Evolutionary conservation across 1,140 invertebrate species (phyloP), one percentile per base, ranked within the genome.

Genomic region (Solen grandis): DNA sequence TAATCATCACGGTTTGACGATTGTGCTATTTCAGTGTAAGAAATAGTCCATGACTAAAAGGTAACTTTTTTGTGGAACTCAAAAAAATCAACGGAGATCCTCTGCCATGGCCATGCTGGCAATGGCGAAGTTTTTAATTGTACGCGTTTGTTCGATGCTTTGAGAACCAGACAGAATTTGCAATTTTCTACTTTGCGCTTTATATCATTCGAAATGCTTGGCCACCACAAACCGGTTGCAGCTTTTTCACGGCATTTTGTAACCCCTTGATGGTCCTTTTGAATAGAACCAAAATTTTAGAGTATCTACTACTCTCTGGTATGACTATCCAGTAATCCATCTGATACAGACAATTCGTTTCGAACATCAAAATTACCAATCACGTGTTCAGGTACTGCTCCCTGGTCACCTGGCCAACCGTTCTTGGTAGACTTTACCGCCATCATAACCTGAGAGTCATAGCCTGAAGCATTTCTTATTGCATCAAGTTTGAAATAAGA

Each of bases 21-120:
- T 16, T 83, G 27, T 22, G 73, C 66, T 10, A 85, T 70, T 50
- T 85, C 82, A 29, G 84, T 38, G n/a, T 0, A 74, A 85, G 33
- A 38, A 84, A 33, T 86, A 86, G 46, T 86, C 79, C 14, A 75
- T 60, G 2, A 82, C 69, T 14, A 86, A 54, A 14, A 86, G 31
- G 65, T 69, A 85, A 19, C 68, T 31, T 57, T 4, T 1, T 63
- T 57, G 14, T 66, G 69, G 29, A 81, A 38, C n/a, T 85, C 75
- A 63, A 31, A 83, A 3, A 85, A 35, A 46, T 86, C 76, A 1
- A 76, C 36, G 13, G 35, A 65, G 1, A 81, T 27, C 54, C 52
- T 81, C 65, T 76, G 72, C 36, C 73, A 86, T 2, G 85, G 78
- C 27, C 46, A 3, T 5, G 54, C 50, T 10, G 81, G 83, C 22